These are phyloP conservation scores for Capricornis sumatraensis DNA, from an alignment of 2,113 vertebrate genomes.

Conservation along the genomic window DNA sequence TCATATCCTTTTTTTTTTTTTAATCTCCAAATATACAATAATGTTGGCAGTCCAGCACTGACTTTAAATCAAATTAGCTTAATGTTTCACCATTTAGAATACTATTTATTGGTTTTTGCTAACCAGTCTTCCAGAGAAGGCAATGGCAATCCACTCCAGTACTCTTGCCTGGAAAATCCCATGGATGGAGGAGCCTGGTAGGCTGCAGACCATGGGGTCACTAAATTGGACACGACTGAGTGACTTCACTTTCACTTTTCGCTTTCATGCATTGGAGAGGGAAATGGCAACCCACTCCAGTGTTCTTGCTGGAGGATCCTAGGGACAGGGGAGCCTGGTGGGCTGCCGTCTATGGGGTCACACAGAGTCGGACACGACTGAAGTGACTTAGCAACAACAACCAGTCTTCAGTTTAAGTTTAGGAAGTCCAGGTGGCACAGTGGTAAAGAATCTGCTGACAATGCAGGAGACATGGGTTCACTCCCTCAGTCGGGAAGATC, in stretches of 20 bases:
- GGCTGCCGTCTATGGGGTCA: no score
- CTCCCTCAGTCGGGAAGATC: not conserved
- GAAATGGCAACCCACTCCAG: no score
- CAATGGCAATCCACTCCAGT: no score
- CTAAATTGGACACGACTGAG: no score
- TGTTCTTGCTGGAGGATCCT: no score
- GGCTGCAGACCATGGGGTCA: no score
- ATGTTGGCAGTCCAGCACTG: not conserved
- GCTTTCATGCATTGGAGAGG: no score
- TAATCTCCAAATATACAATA: not conserved
- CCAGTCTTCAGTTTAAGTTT: not conserved
- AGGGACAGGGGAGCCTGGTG: no score
- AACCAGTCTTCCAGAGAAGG: not conserved
- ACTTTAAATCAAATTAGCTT: not conserved
- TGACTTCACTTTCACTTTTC: no score
- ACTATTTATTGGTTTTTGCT: not conserved
- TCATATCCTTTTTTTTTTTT: not conserved
- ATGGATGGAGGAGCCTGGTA: no score
- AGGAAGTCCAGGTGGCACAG: not conserved
- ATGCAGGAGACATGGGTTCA: not conserved
- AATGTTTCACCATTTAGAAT: not conserved
- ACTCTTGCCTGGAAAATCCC: no score
- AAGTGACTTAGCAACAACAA: not conserved
- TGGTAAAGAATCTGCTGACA: not conserved
- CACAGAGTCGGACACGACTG: no score